These are phyloP conservation scores for Rhipidura dahli DNA, from an alignment of 2,113 vertebrate species.

Conservation along the genomic window DNA sequence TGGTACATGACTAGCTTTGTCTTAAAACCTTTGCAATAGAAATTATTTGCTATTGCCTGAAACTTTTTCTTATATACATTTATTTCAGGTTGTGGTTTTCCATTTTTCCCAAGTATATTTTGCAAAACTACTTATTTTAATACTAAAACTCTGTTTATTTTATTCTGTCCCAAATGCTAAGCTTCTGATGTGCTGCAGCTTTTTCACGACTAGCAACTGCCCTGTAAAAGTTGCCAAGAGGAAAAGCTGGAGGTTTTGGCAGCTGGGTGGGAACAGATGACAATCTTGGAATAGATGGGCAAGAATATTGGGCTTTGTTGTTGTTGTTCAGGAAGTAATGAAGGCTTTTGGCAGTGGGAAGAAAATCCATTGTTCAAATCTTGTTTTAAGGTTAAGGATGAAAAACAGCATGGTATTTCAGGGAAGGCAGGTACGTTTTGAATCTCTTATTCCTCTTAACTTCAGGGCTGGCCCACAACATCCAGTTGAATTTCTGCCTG, in stretches of 20 bases:
- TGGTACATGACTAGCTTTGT: background rate
- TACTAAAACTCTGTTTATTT: conserved; percentile 46
- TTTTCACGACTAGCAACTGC: conserved; percentile 46
- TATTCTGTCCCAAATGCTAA: conserved; percentile 45
- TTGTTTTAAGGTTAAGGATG: background rate
- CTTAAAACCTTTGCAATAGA: background rate
- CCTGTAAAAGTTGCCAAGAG: conserved; percentile 45
- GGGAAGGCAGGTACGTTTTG: background rate
- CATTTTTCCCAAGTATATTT: background rate
- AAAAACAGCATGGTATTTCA: background rate
- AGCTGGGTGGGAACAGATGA: conserved; percentile 64
- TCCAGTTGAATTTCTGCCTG: background rate
- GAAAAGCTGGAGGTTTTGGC: conserved; percentile 66
- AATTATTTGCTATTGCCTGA: background rate
- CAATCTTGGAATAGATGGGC: conserved; percentile 39
- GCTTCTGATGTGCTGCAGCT: conserved; percentile 44
- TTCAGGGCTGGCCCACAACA: background rate
- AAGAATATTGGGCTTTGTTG: conserved; percentile 19
- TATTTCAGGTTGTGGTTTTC: background rate
- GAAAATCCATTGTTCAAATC: background rate
- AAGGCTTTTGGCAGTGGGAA: conserved; percentile 24
- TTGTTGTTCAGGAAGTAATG: conserved; percentile 48
- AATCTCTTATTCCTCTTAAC: background rate
- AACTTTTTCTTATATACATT: background rate
- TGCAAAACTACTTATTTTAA: conserved; percentile 4